These are phyloP conservation scores for Tipula helvola DNA, from an alignment of 2,888 invertebrate genomes.

Conservation along the genomic window DNA sequence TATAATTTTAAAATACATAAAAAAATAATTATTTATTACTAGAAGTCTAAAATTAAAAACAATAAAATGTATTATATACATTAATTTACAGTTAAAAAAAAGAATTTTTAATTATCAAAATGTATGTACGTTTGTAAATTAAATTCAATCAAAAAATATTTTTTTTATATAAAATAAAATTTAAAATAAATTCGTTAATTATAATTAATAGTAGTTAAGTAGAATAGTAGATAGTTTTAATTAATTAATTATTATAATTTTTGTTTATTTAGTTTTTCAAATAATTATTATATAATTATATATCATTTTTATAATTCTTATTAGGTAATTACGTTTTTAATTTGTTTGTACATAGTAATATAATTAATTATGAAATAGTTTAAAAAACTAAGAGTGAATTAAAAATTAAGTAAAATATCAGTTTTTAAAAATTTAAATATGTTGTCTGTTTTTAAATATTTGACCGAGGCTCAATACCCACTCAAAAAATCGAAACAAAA, in stretches of 20 bases:
- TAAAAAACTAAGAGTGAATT: neutral
- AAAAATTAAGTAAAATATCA: neutral
- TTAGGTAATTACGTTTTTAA: neutral
- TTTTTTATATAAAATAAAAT: neutral
- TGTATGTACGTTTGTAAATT: neutral
- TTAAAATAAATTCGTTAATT: neutral
- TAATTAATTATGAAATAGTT: neutral
- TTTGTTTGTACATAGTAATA: neutral
- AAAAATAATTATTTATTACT: neutral
- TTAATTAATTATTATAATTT: neutral
- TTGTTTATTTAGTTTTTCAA: neutral
- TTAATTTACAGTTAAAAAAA: neutral
- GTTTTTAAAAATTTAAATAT: neutral
- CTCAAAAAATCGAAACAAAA: neutral
- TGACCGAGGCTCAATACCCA: no score
- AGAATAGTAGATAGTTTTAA: neutral
- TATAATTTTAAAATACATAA: neutral
- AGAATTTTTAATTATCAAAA: neutral
- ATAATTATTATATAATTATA: constrained; percentile 4
- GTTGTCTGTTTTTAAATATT: neutral
- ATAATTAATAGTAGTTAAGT: neutral
- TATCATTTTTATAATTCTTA: neutral
- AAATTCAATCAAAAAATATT: neutral
- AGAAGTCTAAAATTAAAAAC: neutral
- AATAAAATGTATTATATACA: neutral